Base-by-base conservation (phyloP, 2,888 invertebrate genomes). In the Phanerotoma sp. region DNA sequence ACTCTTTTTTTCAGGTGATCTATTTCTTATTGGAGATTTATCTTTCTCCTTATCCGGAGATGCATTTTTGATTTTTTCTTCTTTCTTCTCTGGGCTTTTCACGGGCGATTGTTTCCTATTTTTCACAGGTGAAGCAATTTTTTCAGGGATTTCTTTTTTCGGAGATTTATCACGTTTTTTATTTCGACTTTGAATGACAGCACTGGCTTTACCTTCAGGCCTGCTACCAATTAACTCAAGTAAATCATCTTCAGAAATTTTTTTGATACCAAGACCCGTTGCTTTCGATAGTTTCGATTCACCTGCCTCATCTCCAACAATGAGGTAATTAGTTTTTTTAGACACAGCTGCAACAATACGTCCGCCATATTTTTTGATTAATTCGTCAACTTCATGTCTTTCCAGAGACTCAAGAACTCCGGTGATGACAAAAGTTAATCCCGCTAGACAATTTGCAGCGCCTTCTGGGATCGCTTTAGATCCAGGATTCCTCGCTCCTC, bases 391-490 rank as follows among this genome's bases (percentile, higher is more conserved):
- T 67, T 93, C 93, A 5, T 93, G 91, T 11, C 90, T 82, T 66
- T 93, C 93, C 63, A 96, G 80, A 0, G 93, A 93, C 69, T 96
- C 94, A 41, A 94, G 78, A 2, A 95, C 88, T 28, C 95, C 96
- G 33, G 94, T 95, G 48, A 93, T 78, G 5, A 92, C 73, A 69
- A 93, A 91, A 4, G 84, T 85, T 51, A 85, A 78, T 49, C 88
- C 85, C 47, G 82, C 82, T 3, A 93, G 77, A 70, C 92, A 92
- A 70, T 86, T 80, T 13, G 86, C 83, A 48, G 84, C 81, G 25
- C 91, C 91, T 86, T 89, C 84, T 3, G 94, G 95, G 53, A 93
- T 83, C 73, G 88, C 85, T 73, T 94, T 95, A 5, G 86, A 79
- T 5, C 95, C 95, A 18, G 88, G 86, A 79, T 93, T 84, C 65